Evolutionary conservation across 2,888 invertebrate genomes (phyloP).

Genomic region (Anorthoa munda): DNA sequence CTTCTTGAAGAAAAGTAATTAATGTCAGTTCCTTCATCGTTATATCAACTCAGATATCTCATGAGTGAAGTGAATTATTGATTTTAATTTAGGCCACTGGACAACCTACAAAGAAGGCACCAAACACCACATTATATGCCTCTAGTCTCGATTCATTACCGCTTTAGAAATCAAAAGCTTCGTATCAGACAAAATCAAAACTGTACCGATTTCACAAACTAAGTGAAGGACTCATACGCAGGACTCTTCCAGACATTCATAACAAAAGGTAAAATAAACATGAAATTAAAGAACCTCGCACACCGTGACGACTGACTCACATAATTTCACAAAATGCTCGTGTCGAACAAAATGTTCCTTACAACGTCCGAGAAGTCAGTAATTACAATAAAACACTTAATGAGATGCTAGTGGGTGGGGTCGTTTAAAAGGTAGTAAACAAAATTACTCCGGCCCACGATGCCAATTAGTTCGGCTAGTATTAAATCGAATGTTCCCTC

Average conservation of each 20-base stretch:
- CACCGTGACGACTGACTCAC: slow-evolving; percentile 69
- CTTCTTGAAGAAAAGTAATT: neutral
- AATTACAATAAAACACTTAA: slow-evolving; percentile 79
- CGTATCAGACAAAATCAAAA: neutral
- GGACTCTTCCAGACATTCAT: slow-evolving; percentile 38
- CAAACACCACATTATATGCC: neutral
- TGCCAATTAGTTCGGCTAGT: slow-evolving; percentile 90
- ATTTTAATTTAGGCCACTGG: neutral
- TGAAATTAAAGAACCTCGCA: slow-evolving; percentile 58
- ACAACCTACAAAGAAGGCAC: no score
- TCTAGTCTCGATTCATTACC: neutral
- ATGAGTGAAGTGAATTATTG: neutral
- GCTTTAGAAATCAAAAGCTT: rapidly evolving
- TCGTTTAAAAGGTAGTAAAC: slow-evolving; percentile 90
- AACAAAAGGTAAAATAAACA: slow-evolving; percentile 64
- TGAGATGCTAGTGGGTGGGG: slow-evolving; percentile 86
- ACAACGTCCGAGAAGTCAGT: slow-evolving; percentile 71
- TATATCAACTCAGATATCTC: neutral
- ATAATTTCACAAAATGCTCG: slow-evolving; percentile 69
- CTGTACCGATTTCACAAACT: neutral
- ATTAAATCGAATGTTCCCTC: slow-evolving; percentile 88
- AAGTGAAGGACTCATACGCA: slow-evolving; percentile 24
- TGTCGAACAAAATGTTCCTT: slow-evolving; percentile 68
- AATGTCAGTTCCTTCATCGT: neutral
- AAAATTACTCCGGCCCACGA: slow-evolving; percentile 90